phyloP scores from a whole-genome alignment of 2,797 vertebrate genomes.

The Danio choprae region DNA sequence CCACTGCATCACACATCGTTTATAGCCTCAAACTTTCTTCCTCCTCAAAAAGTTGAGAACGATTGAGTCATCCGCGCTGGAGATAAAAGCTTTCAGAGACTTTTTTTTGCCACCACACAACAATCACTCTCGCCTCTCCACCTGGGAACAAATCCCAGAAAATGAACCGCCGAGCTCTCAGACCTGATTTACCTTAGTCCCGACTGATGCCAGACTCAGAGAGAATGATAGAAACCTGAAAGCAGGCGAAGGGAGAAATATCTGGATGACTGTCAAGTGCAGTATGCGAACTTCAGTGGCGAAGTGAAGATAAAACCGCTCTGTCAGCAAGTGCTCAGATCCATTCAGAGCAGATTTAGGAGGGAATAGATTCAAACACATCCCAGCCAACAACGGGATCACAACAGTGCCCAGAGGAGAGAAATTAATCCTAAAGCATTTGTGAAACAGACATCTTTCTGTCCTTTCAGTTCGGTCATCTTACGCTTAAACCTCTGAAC shows the following conservation, averaged over 20 bases:
- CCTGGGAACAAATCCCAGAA: slow-evolving; percentile 17
- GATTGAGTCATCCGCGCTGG: slow-evolving; percentile 22
- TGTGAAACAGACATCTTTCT: not conserved
- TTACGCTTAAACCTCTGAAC: not conserved
- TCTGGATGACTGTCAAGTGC: slow-evolving; percentile 49
- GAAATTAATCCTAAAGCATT: not conserved
- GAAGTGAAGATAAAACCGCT: slow-evolving; percentile 69
- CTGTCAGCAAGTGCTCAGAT: slow-evolving; percentile 69
- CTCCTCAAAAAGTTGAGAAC: not conserved
- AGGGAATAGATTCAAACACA: slow-evolving; percentile 57
- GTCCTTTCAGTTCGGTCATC: not conserved
- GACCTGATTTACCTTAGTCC: slow-evolving; percentile 42
- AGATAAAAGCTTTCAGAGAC: slow-evolving; percentile 26
- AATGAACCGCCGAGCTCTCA: slow-evolving; percentile 37
- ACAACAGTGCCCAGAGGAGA: slow-evolving; percentile 2
- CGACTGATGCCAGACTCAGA: slow-evolving; percentile 35
- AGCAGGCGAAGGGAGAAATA: slow-evolving; percentile 54
- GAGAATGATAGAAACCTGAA: slow-evolving; percentile 10
- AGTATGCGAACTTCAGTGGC: slow-evolving; percentile 14
- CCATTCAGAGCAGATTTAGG: slow-evolving; percentile 69
- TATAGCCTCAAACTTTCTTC: not conserved
- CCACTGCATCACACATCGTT: not conserved
- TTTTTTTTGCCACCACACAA: slow-evolving; percentile 31
- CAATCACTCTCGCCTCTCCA: slow-evolving; percentile 20
- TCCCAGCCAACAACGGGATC: slow-evolving; percentile 34